These are phyloP conservation scores for Zingel zingel DNA, from an alignment of 2,113 vertebrate species.

Conservation along the genomic window DNA sequence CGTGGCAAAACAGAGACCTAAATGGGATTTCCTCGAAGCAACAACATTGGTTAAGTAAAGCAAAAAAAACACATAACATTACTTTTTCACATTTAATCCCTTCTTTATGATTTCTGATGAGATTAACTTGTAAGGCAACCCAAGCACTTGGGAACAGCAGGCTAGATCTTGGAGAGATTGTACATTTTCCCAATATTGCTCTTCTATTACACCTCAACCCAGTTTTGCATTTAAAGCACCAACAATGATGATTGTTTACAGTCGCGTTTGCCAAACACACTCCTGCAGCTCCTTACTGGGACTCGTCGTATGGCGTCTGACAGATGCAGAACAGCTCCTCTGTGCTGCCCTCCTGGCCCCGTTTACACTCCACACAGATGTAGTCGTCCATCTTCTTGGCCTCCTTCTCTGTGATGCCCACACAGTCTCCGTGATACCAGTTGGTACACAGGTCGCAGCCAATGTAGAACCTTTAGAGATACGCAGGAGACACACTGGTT, in stretches of 20 bases:
- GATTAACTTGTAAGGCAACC: not conserved
- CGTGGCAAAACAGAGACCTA: not conserved
- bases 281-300: constrained; percentile 75
- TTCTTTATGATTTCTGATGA: not conserved
- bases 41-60: not conserved
- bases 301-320: constrained; percentile 85
- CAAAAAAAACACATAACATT: not conserved
- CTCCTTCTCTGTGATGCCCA: constrained; percentile 99
- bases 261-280: not conserved
- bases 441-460: constrained; percentile 99
- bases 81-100: not conserved
- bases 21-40: not conserved
- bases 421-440: constrained; percentile 99
- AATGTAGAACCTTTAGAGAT: constrained; percentile 94
- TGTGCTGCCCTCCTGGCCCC: constrained; percentile 95
- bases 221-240: not conserved
- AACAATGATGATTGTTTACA: not conserved
- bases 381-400: constrained; percentile 99
- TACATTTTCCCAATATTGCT: too few species aligned
- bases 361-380: constrained; percentile 99
- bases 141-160: not conserved
- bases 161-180: too few species aligned
- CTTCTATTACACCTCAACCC: too few species aligned
- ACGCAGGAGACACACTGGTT: not conserved
- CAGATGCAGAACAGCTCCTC: constrained; percentile 90